Evolutionary conservation across 2,797 vertebrate species (phyloP).

Genomic region (Ctenosaura bakeri): DNA sequence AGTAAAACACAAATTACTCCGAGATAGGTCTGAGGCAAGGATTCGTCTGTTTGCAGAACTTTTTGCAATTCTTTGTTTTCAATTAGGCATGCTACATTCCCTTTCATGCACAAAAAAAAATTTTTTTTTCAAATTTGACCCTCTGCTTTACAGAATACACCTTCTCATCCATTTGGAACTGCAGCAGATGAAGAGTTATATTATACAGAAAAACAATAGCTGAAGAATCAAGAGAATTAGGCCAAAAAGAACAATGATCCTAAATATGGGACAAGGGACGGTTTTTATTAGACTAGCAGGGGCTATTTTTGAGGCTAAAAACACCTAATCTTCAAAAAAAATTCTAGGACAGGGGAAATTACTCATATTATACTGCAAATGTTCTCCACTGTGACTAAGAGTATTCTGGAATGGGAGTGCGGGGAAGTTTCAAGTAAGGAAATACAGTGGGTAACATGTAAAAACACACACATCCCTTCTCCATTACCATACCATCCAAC

Average conservation of each 20-base stretch:
- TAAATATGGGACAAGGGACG: too few species aligned
- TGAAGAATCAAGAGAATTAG: conserved; percentile 13
- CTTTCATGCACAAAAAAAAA: neutral
- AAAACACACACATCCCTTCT: too few species aligned
- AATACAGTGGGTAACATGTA: neutral
- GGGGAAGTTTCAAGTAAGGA: neutral
- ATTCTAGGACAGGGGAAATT: neutral
- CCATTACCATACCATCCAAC: too few species aligned
- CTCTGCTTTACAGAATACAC: conserved; percentile 46
- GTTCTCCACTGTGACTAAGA: neutral
- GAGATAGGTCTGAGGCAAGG: conserved; percentile 48
- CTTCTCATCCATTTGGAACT: conserved; percentile 32
- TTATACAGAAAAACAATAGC: conserved; percentile 32
- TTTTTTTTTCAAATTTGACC: conserved; percentile 27
- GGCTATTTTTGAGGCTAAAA: neutral
- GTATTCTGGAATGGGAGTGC: too few species aligned
- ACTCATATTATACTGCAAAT: neutral
- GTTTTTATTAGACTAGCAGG: too few species aligned
- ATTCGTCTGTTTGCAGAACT: conserved; percentile 11
- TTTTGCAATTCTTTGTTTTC: conserved; percentile 54
- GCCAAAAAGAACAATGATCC: neutral
- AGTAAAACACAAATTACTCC: conserved; percentile 64
- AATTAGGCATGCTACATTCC: conserved; percentile 33
- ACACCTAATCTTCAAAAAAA: neutral
- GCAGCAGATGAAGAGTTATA: conserved; percentile 43